A percentile compares a stretch with the other conserved stretches of the same genome.
Evolutionary conservation across 2,797 vertebrate species (phyloP).

Genomic region (Orientallactaga sibirica): DNA sequence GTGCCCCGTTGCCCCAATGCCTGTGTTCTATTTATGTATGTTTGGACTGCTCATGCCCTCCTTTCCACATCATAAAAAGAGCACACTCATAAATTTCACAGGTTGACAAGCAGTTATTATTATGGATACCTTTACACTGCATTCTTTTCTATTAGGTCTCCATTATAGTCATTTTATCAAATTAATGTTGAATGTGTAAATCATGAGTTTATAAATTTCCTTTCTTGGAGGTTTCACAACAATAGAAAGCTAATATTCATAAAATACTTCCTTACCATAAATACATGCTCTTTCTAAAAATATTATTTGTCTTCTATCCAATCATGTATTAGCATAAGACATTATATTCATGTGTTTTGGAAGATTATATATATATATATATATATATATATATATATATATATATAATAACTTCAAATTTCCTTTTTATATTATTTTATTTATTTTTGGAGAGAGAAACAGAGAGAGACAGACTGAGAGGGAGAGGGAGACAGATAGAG

Average conservation of each 20-base stretch:
- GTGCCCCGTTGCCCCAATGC: background rate
- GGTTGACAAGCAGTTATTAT: conserved; percentile 38
- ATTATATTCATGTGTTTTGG: conserved; percentile 20
- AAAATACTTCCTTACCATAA: background rate
- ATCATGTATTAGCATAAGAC: background rate
- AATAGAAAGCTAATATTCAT: background rate
- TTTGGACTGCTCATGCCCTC: background rate
- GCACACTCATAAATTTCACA: conserved; percentile 34
- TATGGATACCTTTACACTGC: conserved; percentile 40
- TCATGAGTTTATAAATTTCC: conserved; percentile 55
- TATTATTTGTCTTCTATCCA: background rate
- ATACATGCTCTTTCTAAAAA: background rate
- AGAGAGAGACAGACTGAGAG: too few species aligned
- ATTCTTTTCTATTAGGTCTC: conserved; percentile 59
- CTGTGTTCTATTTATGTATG: conserved; percentile 2
- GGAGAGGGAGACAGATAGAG: too few species aligned
- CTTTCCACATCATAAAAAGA: background rate
- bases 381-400: too few species aligned
- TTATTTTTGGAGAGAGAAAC: too few species aligned
- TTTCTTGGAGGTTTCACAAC: background rate
- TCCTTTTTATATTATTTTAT: background rate
- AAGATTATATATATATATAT: background rate
- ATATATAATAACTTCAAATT: conserved; percentile 25
- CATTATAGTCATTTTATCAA: conserved; percentile 62
- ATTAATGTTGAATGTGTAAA: conserved; percentile 56